Evolutionary conservation across 2,113 vertebrate genomes (phyloP).

Genomic region (Pavo muticus): DNA sequence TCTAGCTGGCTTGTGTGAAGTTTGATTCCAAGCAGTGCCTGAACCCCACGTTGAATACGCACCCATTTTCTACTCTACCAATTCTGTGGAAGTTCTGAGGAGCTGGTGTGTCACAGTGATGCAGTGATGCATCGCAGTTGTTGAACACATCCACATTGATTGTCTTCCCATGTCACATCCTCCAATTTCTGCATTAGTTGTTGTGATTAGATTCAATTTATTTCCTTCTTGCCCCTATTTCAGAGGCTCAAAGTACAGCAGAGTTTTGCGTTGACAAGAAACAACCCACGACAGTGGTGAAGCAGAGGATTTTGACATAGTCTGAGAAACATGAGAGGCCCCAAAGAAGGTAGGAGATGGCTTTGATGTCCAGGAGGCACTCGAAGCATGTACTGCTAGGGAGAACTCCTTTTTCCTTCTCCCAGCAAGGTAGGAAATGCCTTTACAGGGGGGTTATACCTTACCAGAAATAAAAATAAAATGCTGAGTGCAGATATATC

Average conservation of each 20-base stretch:
- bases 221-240: not conserved
- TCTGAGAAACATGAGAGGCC: not conserved
- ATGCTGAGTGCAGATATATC: not conserved
- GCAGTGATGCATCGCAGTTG: not conserved
- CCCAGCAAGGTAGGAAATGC: not conserved
- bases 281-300: not conserved
- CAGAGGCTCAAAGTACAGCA: not conserved
- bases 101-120: not conserved
- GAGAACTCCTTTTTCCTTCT: not conserved
- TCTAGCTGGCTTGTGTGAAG: not conserved
- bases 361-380: not conserved
- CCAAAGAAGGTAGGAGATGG: not conserved
- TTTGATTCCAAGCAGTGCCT: fast-evolving
- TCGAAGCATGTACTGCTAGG: not conserved
- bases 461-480: not conserved
- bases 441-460: not conserved
- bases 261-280: not conserved
- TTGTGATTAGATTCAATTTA: not conserved
- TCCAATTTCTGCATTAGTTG: not conserved
- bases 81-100: not conserved
- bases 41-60: not conserved
- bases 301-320: not conserved
- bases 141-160: not conserved
- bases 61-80: fast-evolving
- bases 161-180: fast-evolving